Base-by-base conservation (phyloP, 1,140 invertebrate genomes). In the Cyphomyrmex costatus region DNA sequence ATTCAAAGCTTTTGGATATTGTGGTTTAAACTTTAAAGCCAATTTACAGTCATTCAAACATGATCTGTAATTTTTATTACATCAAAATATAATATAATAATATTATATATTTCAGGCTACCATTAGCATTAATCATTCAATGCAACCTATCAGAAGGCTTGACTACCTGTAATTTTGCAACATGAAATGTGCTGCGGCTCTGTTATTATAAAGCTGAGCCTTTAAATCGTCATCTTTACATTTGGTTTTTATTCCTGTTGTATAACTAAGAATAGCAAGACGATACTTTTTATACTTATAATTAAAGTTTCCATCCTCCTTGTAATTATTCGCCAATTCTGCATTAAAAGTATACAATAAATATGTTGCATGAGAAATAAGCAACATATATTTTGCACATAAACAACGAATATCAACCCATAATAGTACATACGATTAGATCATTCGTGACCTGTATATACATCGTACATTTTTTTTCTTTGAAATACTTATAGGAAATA, bases 301-400 rank as follows among this genome's bases (percentile, higher is more conserved):
- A 95, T 99, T 98, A 89, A 98, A 98, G 94, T 99, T 99, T 2
- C 99, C 99, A 96, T 99, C 99, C 71, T 99, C 98, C 95, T 99
- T 99, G 93, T 99, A 99, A 92, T 97, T 98, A 8, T 95, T 95
- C 0, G 99, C 99, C 53, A 99, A 95, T 93, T 99, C 98, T 96
- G 93, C 27, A 95, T 91, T 80, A 76, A 76, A 33, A 78, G 77
- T 63, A 58, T 53, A 19, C 53, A 1, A 46, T 66, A 0, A 88
- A 83, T 14, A 73, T 56, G 63, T 30, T 65, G 14, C 33, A 49
- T 27, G 0, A 36, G 0, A 61, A 3, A 0, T 3, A 12, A 1
- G 19, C 14, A 56, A 21, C 12, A 1, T 14, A 14, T 7, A 27
- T 27, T 79, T 58, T 51, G 7, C 0, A 2, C n/a, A 49, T 14